Percentiles rank a stretch among this genome's conserved stretches.
Conservation (phyloP, 2,797 vertebrate species). For the Melanotaenia parkinsoni region DNA sequence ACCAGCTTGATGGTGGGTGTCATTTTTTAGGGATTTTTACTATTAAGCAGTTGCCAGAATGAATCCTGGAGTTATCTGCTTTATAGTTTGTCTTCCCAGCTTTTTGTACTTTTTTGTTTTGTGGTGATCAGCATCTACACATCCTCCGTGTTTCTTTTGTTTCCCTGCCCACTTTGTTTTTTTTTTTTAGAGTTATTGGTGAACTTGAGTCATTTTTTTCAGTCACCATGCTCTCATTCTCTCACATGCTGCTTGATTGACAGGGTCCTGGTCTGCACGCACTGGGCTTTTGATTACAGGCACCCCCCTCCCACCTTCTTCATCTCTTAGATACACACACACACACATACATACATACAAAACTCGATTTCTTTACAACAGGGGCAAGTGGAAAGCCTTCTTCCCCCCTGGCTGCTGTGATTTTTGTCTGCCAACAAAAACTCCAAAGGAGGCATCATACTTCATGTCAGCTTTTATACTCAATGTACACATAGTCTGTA, state of each 20-base stretch:
- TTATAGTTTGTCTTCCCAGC: conserved; percentile 50
- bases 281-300: conserved; percentile 83
- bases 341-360: conserved; percentile 35
- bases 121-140: conserved; percentile 29
- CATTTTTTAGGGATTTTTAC: conserved; percentile 69
- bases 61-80: conserved; percentile 57
- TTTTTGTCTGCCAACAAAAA: conserved; percentile 78
- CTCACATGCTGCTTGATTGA: conserved; percentile 83
- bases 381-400: conserved; percentile 81
- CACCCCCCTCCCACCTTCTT: conserved; percentile 70
- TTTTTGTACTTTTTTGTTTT: conserved; percentile 42
- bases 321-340: conserved; percentile 57
- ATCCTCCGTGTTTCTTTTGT: background rate
- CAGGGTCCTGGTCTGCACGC: conserved; percentile 84
- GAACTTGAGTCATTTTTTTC: conserved; percentile 86
- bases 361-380: conserved; percentile 68
- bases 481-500: conserved; percentile 21
- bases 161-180: conserved; percentile 55
- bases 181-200: conserved; percentile 66
- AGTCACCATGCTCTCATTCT: conserved; percentile 70
- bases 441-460: conserved; percentile 69
- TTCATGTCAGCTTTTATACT: conserved; percentile 60
- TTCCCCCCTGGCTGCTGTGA: conserved; percentile 75
- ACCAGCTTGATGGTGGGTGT: conserved; percentile 81
- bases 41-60: conserved; percentile 64